Conservation (phyloP, 1,140 invertebrate genomes). For the Vanessa tameamea region DNA sequence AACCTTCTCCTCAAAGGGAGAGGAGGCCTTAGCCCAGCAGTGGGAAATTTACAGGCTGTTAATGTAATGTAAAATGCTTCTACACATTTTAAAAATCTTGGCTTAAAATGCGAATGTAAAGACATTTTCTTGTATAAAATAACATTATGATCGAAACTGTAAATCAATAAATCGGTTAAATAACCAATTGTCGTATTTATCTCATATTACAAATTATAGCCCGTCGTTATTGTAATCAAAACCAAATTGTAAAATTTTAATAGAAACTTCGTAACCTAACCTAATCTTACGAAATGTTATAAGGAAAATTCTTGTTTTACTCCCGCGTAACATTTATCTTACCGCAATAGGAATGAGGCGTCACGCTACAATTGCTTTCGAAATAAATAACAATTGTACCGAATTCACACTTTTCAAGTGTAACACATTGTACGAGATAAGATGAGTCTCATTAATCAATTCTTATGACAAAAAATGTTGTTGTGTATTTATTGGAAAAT, state of each 20-base stretch:
- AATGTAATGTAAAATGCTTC: too few relatives aligned
- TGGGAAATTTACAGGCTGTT: too few relatives aligned
- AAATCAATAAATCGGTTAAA: too few relatives aligned
- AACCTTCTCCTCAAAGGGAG: too few relatives aligned
- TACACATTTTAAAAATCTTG: too few relatives aligned
- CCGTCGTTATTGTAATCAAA: not conserved
- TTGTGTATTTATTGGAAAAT: too few relatives aligned
- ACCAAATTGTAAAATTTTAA: not conserved
- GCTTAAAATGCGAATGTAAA: too few relatives aligned
- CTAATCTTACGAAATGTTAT: conserved; percentile 4
- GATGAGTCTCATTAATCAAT: conserved; percentile 16
- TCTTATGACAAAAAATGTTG: not conserved
- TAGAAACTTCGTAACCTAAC: not conserved
- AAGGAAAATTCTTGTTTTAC: conserved; percentile 10
- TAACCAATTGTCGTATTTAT: too few relatives aligned
- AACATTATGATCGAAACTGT: too few relatives aligned
- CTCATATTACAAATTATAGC: too few relatives aligned
- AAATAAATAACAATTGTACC: conserved; percentile 20
- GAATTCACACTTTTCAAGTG: conserved; percentile 17
- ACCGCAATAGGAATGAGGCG: conserved; percentile 8
- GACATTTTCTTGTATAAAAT: too few relatives aligned
- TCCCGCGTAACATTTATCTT: conserved; percentile 19
- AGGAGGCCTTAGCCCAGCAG: too few relatives aligned
- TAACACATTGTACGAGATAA: conserved; percentile 9
- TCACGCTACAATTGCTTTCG: conserved; percentile 14